phyloP scores from a whole-genome alignment of 2,888 invertebrate genomes.

The Eilema caniola region DNA sequence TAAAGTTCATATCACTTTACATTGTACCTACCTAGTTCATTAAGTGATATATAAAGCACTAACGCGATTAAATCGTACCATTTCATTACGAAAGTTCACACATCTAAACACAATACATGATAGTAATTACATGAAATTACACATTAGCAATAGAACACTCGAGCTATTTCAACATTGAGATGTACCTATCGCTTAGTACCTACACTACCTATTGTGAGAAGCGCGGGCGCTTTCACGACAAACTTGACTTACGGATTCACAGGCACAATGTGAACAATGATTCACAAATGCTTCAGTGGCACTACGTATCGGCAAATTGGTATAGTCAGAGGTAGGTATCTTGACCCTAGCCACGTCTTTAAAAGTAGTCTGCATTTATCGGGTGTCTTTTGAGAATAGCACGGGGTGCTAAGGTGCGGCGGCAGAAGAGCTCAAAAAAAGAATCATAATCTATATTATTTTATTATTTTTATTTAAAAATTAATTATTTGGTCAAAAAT shows the following conservation, averaged over 20 bases:
- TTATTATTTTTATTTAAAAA: too few species aligned
- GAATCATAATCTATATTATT: too few species aligned
- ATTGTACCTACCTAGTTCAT: neutral
- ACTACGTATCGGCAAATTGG: neutral
- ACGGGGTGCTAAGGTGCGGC: too few species aligned
- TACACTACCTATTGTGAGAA: slow-evolving; percentile 64
- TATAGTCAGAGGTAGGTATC: too few species aligned
- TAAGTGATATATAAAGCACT: neutral
- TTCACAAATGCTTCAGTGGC: slow-evolving; percentile 55
- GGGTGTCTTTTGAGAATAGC: too few species aligned
- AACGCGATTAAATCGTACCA: slow-evolving; percentile 15
- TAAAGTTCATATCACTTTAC: neutral
- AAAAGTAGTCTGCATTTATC: too few species aligned
- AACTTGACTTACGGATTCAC: slow-evolving; percentile 68
- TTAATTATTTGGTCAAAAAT: too few species aligned
- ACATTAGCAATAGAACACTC: slow-evolving; percentile 26
- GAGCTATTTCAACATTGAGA: slow-evolving; percentile 54
- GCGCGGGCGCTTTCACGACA: slow-evolving; percentile 75
- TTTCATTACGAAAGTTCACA: slow-evolving; percentile 35
- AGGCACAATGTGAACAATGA: slow-evolving; percentile 77
- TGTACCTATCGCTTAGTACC: slow-evolving; percentile 57
- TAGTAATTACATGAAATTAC: slow-evolving; percentile 60
- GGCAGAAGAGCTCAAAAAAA: too few species aligned
- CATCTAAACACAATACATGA: slow-evolving; percentile 44
- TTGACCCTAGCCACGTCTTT: too few species aligned